Evolutionary conservation across 2,797 vertebrate genomes (phyloP).

Genomic region (Spheniscus humboldti): DNA sequence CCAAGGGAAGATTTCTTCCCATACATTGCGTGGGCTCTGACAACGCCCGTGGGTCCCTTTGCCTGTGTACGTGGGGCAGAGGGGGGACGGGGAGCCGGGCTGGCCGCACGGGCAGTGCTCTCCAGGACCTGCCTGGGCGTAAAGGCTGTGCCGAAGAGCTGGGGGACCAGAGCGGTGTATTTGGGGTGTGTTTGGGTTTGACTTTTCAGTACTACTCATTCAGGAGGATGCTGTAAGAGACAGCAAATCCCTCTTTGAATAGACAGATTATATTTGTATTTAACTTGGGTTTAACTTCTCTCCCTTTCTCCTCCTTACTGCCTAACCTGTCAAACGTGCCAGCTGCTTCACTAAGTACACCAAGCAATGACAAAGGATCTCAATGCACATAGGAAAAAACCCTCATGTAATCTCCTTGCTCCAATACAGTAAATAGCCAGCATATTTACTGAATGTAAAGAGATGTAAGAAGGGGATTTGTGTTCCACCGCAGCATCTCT

Average conservation of each 20-base stretch:
- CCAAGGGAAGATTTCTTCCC: neutral
- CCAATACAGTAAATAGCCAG: neutral
- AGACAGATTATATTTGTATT: neutral
- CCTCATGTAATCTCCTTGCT: neutral
- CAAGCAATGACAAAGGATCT: neutral
- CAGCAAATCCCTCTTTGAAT: neutral
- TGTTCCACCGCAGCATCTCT: neutral
- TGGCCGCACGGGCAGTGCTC: fast-evolving
- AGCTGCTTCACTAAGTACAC: neutral
- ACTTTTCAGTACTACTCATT: neutral
- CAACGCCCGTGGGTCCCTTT: fast-evolving
- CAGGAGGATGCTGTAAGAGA: neutral
- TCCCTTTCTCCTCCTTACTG: neutral
- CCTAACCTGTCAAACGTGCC: neutral
- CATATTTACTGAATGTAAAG: neutral
- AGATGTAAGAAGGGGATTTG: neutral
- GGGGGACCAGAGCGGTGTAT: neutral
- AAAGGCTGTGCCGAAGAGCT: neutral
- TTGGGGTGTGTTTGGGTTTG: neutral
- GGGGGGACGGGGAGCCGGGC: neutral
- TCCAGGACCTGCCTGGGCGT: neutral
- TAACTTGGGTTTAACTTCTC: neutral
- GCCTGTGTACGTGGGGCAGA: fast-evolving
- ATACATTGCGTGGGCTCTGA: fast-evolving
- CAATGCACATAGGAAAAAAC: neutral